phyloP scores from a whole-genome alignment of 2,888 invertebrate species.

The Drosophila prolongata region DNA sequence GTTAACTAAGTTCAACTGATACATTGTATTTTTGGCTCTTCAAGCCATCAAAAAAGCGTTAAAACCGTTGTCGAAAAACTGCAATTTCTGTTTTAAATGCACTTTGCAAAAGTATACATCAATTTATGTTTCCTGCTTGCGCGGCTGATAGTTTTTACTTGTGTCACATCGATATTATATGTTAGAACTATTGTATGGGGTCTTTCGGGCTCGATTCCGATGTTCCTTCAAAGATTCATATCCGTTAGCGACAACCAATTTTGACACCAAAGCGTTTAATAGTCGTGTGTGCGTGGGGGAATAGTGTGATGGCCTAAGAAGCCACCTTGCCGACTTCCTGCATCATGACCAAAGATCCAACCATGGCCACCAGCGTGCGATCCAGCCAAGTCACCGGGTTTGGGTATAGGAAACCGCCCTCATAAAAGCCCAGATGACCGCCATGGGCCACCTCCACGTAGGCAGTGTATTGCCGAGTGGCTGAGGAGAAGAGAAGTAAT shows the following conservation, averaged over 20 bases:
- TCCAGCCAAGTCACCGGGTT: conserved; percentile 97
- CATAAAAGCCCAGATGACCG: conserved; percentile 97
- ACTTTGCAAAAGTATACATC: conserved; percentile 65
- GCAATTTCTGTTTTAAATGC: conserved; percentile 70
- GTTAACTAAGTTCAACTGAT: conserved; percentile 45
- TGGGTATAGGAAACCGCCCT: conserved; percentile 94
- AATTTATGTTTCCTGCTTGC: conserved; percentile 44
- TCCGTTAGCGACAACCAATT: conserved; percentile 59
- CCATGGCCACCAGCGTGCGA: conserved; percentile 92
- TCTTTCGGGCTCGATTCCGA: conserved; percentile 38
- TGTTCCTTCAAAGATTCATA: conserved; percentile 43
- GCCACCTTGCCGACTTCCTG: conserved; percentile 72
- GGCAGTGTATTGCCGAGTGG: conserved; percentile 88
- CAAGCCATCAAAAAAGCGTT: conserved; percentile 33
- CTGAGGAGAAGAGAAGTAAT: conserved; percentile 84
- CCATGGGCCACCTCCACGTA: conserved; percentile 95
- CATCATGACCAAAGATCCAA: conserved; percentile 88
- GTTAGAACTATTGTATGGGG: conserved; percentile 32
- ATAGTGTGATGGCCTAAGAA: conserved; percentile 29
- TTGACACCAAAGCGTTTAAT: conserved; percentile 59
- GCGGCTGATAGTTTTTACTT: conserved; percentile 29
- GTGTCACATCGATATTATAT: conserved; percentile 49
- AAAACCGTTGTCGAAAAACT: conserved; percentile 40
- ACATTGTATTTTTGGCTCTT: conserved; percentile 35
- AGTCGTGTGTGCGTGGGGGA: conserved; percentile 7